Evolutionary conservation across 2,888 invertebrate species (phyloP).

Genomic region (Drosophila algonquin): DNA sequence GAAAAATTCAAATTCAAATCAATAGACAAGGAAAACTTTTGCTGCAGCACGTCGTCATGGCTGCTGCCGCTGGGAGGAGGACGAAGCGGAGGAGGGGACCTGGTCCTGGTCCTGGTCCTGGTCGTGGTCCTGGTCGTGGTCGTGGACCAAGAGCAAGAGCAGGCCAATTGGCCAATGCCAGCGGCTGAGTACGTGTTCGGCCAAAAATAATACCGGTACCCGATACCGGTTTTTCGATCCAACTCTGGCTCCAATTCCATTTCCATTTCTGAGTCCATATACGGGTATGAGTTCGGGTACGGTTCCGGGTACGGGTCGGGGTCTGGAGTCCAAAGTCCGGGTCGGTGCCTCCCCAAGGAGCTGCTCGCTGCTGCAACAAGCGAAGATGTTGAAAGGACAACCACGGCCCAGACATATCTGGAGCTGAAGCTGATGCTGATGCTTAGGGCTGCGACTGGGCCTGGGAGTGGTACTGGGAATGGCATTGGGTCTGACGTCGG

Average conservation of each 20-base stretch:
- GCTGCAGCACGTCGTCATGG: slow-evolving; percentile 64
- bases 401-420: slow-evolving; percentile 14
- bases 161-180: slow-evolving; percentile 76
- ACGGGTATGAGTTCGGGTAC: slow-evolving; percentile 1
- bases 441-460: slow-evolving; percentile 14
- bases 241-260: not conserved
- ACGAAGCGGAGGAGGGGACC: not conserved
- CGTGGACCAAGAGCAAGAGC: slow-evolving; percentile 23
- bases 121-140: slow-evolving; percentile 1
- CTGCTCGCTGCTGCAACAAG: slow-evolving; percentile 53
- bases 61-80: no score
- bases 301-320: slow-evolving; percentile 4
- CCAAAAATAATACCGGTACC: slow-evolving; percentile 47
- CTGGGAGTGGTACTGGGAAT: slow-evolving; percentile 8
- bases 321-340: no score
- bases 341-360: slow-evolving; percentile 36
- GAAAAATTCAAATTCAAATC: slow-evolving; percentile 68
- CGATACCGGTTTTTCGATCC: slow-evolving; percentile 17
- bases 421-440: slow-evolving; percentile 3
- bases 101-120: slow-evolving; percentile 8
- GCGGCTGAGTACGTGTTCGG: slow-evolving; percentile 66
- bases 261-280: not conserved
- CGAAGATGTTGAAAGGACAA: slow-evolving; percentile 64
- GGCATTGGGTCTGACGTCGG: slow-evolving; percentile 37
- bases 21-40: slow-evolving; percentile 68